These are phyloP conservation scores for Pipa parva DNA, from an alignment of 2,113 vertebrate species.

Conservation along the genomic window DNA sequence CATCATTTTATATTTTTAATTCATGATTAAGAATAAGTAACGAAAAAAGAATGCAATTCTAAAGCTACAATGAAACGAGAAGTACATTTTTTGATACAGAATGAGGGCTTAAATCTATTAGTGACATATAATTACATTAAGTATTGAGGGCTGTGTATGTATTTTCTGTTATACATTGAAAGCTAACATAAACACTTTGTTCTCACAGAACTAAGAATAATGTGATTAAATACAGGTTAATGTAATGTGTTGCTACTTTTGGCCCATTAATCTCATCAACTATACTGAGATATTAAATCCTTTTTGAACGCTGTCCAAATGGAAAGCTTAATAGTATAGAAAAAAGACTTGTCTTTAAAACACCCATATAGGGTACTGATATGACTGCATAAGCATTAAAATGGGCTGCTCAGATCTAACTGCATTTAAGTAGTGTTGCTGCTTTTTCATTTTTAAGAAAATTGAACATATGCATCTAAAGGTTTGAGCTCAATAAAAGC, in stretches of 20 bases:
- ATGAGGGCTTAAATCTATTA: background rate
- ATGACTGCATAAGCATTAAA: conserved; percentile 24
- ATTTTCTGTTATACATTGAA: conserved; percentile 19
- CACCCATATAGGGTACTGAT: conserved; percentile 11
- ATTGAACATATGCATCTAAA: background rate
- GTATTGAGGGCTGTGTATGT: background rate
- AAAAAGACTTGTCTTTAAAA: conserved; percentile 18
- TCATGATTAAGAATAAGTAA: background rate
- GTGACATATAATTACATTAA: conserved; percentile 26
- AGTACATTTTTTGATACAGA: background rate
- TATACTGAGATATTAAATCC: conserved; percentile 35
- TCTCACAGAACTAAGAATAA: conserved; percentile 26
- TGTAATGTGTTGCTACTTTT: conserved; percentile 34
- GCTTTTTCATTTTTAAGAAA: background rate
- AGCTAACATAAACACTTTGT: conserved; percentile 35
- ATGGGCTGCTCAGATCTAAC: background rate
- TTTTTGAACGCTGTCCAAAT: conserved; percentile 37
- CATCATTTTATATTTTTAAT: background rate
- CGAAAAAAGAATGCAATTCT: background rate
- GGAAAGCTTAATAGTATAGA: conserved; percentile 21
- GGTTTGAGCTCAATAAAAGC: background rate
- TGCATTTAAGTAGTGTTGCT: conserved; percentile 2
- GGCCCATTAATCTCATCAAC: conserved; percentile 36
- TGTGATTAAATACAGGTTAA: conserved; percentile 39
- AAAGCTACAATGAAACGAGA: background rate